Base-by-base conservation (phyloP, 2,797 vertebrate genomes). In the Pterois miles region DNA sequence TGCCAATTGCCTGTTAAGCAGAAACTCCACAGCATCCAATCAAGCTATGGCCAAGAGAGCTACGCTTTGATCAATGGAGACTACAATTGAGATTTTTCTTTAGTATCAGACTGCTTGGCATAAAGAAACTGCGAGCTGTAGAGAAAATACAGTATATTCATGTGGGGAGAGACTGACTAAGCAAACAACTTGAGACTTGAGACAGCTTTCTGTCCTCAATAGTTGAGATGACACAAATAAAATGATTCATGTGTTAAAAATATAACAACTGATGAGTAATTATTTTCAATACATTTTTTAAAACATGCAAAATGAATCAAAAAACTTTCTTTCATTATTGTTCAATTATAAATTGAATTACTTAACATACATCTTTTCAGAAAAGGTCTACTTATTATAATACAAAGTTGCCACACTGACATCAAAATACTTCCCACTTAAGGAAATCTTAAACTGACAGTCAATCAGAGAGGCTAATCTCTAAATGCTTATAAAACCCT, bases 1-100 rank as follows among this genome's bases (percentile, higher is more conserved):
- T 83, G 71, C 81, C 86, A 85, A 91, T 82, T 87, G 89, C 86
- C 87, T 86, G 85, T 88, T 91, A 80, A 90, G 88, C 90, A 86
- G 86, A 89, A 92, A 91, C 84, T 84, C 62, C 71, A 78, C 81
- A 84, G 71, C 68, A 83, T 73, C 90, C 86, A 82, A 89, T 92
- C 88, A 92, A 81, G 60, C 54, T 20, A 31, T 71, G 46, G 74
- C 86, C 71, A 29, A 71, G 71, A 73, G 71, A 87, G 81, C 80
- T 59, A 76, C 22, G 57, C 80, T 81, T 79, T 89, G 81, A 94
- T 91, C 86, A 89, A 91, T 91, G 72, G 60, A 80, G 63, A 85
- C 67, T 11, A 72, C 71, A 71, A 79, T 16, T 71, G 67, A 72
- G 71, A 80, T 71, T 88, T 88, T 80, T 85, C 73, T 84, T 65